Evolutionary conservation across 2,113 vertebrate genomes (phyloP), one percentile per base, ranked within the genome.

Genomic region (Ageneiosus marmoratus): DNA sequence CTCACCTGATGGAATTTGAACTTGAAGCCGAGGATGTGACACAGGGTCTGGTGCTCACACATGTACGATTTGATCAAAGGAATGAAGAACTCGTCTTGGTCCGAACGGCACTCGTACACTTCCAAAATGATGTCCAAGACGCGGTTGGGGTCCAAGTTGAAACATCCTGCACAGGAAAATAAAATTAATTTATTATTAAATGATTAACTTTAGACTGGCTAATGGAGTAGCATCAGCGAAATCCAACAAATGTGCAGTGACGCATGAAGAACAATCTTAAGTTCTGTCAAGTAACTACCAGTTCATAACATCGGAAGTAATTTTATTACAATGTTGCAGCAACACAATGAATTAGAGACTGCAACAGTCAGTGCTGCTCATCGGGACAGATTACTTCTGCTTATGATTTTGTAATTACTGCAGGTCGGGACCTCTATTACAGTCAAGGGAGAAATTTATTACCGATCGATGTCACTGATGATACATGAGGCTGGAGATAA

Each of bases 21-120:
- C 89, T 99, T 99, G 92, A 99, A 99, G 62, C 98, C 98, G 86
- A 99, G 94, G 89, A 99, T 99, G 94, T 99, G 98, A 93, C 98
- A 99, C 46, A 99, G 95, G 82, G 98, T 99, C 93, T 99, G 96
- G 75, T 96, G 96, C 89, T 99, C 98, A 91, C 98, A 99, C 98
- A 99, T 99, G 85, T 99, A 99, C 46, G 97, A 98, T 88, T 99
- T 97, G 89, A 99, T 97, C 89, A 99, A 94, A 58, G 97, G 95
- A 85, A 98, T 93, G 89, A 99, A 99, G 91, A 99, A 98, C 80
- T 99, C 97, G 88, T 99, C 97, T 20, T 98, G 96, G 67, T 99
- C 97, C 46, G 97, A 97, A 78, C 98, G 95, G 89, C 97, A 98
- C 90, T 99, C 96, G 82, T 97, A 99, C 55, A 99, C 96, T 91